Evolutionary conservation across 2,888 invertebrate genomes (phyloP).

Genomic region (Scelioninae gen. 1): DNA sequence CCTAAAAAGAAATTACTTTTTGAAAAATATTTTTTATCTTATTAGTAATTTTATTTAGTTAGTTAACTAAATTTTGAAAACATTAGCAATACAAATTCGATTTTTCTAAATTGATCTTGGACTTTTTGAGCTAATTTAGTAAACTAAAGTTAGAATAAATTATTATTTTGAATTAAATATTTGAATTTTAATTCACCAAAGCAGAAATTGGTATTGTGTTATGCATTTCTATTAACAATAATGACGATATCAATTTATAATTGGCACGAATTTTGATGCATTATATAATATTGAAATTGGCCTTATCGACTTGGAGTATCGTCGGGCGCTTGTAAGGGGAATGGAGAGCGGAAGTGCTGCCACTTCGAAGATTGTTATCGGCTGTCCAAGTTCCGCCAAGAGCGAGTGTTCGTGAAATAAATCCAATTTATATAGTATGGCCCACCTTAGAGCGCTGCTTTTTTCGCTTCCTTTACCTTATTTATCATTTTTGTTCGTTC

Average conservation of each 20-base stretch:
- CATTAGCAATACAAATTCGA: too few species aligned
- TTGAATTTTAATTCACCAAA: too few species aligned
- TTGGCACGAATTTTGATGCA: constrained; percentile 55
- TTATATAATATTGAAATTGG: constrained; percentile 63
- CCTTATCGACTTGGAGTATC: constrained; percentile 62
- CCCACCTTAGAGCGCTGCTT: constrained; percentile 36
- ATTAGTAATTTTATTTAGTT: too few species aligned
- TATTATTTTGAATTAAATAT: too few species aligned
- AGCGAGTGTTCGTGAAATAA: constrained; percentile 61
- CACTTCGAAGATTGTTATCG: constrained; percentile 69
- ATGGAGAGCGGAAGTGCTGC: constrained; percentile 62
- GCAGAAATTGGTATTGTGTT: too few species aligned
- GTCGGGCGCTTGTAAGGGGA: constrained; percentile 37
- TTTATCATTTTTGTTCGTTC: constrained; percentile 28
- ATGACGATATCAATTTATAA: constrained; percentile 46
- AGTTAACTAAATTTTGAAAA: too few species aligned
- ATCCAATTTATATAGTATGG: constrained; percentile 60
- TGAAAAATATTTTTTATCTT: too few species aligned
- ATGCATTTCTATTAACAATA: constrained; percentile 29
- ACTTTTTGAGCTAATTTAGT: too few species aligned
- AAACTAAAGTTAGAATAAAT: too few species aligned
- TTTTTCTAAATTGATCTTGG: too few species aligned
- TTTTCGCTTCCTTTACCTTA: constrained; percentile 23
- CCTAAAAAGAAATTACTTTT: too few species aligned
- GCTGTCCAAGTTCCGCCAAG: constrained; percentile 62